Evolutionary conservation across 2,888 invertebrate species (phyloP).

Genomic region (Cephus sareptanus): DNA sequence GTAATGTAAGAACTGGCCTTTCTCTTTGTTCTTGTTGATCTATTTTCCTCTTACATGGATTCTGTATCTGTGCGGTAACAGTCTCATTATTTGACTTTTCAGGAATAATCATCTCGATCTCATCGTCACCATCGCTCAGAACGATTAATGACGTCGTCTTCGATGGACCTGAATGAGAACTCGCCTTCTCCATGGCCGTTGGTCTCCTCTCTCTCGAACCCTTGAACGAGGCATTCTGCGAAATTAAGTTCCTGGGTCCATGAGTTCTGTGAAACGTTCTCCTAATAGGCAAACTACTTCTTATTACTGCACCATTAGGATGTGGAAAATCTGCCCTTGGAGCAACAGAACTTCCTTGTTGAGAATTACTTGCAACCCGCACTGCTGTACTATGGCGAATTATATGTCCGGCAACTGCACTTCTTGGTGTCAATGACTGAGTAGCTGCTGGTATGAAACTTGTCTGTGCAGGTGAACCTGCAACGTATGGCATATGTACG

Average conservation of each 20-base stretch:
- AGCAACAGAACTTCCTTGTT: background rate
- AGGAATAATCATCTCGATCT: conserved; percentile 60
- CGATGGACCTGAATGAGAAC: conserved; percentile 8
- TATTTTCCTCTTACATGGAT: background rate
- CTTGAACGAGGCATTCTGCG: background rate
- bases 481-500: conserved; percentile 16
- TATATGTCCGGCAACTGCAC: background rate
- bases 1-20: conserved; percentile 39
- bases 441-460: background rate
- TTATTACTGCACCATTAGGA: conserved; percentile 40
- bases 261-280: conserved; percentile 17
- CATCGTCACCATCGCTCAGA: conserved; percentile 61
- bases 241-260: conserved; percentile 9
- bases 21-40: conserved; percentile 14
- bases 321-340: conserved; percentile 26
- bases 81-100: conserved; percentile 31
- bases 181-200: background rate
- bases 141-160: conserved; percentile 58
- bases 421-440: background rate
- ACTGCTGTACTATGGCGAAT: background rate
- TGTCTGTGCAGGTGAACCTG: background rate
- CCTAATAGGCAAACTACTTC: conserved; percentile 27
- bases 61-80: conserved; percentile 8
- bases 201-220: background rate
- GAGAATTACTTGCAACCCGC: background rate